A percentile compares a stretch with the other conserved stretches of the same genome.
Evolutionary conservation across 1,140 invertebrate genomes (phyloP).

Genomic region (Drosophila tropicalis): DNA sequence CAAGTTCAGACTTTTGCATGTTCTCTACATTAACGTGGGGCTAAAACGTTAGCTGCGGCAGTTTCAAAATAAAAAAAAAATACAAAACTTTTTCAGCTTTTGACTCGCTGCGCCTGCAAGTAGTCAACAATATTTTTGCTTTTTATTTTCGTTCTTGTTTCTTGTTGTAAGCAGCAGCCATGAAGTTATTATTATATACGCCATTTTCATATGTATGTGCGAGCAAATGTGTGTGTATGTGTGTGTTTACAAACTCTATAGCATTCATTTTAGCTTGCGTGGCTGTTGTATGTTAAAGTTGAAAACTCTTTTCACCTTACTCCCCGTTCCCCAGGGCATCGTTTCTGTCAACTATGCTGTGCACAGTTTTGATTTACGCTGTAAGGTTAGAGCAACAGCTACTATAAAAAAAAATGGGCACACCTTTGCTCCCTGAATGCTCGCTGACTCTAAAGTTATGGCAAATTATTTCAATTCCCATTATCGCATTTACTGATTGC

Average conservation of each 20-base stretch:
- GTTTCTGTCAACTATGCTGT: constrained; percentile 64
- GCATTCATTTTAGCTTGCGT: constrained; percentile 71
- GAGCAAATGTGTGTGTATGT: constrained; percentile 28
- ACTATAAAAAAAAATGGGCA: constrained; percentile 50
- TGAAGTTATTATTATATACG: constrained; percentile 73
- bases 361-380: constrained; percentile 75
- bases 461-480: constrained; percentile 81
- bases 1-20: constrained; percentile 40
- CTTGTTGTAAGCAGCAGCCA: constrained; percentile 53
- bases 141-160: constrained; percentile 32
- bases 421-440: constrained; percentile 37
- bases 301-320: constrained; percentile 39
- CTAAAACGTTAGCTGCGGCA: constrained; percentile 8
- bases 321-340: constrained; percentile 28
- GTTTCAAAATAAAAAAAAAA: constrained; percentile 1
- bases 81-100: constrained; percentile 67
- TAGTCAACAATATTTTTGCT: constrained; percentile 68
- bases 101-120: constrained; percentile 59
- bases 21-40: constrained; percentile 17
- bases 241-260: constrained; percentile 68
- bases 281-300: constrained; percentile 78
- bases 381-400: constrained; percentile 35
- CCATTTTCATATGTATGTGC: constrained; percentile 32
- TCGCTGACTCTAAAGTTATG: constrained; percentile 59
- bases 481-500: constrained; percentile 77